Evolutionary conservation across 2,888 invertebrate species (phyloP).

Genomic region (Bombylius discolor): DNA sequence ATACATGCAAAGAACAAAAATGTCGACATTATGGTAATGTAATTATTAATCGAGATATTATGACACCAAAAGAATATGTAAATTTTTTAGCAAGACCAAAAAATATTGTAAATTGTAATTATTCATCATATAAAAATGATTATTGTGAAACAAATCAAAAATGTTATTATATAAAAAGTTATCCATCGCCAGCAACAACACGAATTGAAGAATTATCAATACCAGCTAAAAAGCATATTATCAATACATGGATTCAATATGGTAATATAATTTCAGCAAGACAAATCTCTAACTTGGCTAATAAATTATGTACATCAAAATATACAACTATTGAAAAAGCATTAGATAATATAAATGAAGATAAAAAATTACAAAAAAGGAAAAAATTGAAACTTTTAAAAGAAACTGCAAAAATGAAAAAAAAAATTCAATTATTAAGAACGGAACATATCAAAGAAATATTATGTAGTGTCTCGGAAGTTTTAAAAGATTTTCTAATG

Average conservation of each 20-base stretch:
- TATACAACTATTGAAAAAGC: slow-evolving; percentile 23
- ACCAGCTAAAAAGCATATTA: slow-evolving; percentile 23
- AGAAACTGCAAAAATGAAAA: not conserved
- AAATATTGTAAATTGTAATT: not conserved
- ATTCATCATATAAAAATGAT: not conserved
- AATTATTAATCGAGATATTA: slow-evolving; percentile 28
- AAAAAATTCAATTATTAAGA: slow-evolving; percentile 19
- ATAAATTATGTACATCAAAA: slow-evolving; percentile 19
- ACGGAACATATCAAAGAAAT: slow-evolving; percentile 26
- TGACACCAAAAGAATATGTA: slow-evolving; percentile 28
- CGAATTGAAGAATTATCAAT: slow-evolving; percentile 26
- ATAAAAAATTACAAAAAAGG: slow-evolving; percentile 23
- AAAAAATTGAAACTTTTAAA: slow-evolving; percentile 11
- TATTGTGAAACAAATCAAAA: slow-evolving; percentile 9
- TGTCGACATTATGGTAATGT: slow-evolving; percentile 30
- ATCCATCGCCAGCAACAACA: slow-evolving; percentile 27
- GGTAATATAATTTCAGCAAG: slow-evolving; percentile 19
- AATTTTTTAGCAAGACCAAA: slow-evolving; percentile 29
- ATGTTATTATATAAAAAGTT: slow-evolving; percentile 19
- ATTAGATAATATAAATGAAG: slow-evolving; percentile 27
- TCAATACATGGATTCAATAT: slow-evolving; percentile 21
- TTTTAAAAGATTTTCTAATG: slow-evolving; percentile 29
- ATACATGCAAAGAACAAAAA: not conserved
- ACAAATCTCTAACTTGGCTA: slow-evolving; percentile 20
- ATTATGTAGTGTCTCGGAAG: slow-evolving; percentile 27